Percentiles rank a stretch among this genome's conserved stretches.
phyloP scores from a whole-genome alignment of 2,113 vertebrate species.

The Centrocercus urophasianus region DNA sequence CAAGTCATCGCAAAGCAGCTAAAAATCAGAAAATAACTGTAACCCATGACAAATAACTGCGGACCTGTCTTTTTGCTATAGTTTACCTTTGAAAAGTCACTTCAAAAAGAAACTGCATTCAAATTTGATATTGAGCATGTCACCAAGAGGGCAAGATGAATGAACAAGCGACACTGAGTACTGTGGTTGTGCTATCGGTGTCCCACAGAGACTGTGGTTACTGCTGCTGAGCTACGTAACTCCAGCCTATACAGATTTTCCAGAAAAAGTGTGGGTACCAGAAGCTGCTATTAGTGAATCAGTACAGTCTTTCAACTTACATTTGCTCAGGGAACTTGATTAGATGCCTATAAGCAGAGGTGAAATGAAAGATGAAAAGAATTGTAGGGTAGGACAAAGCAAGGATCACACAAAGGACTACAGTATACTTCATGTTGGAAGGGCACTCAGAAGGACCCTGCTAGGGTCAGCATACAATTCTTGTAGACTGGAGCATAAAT shows the following conservation, averaged over 20 bases:
- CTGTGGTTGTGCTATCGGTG: neutral
- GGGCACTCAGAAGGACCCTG: neutral
- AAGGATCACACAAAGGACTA: neutral
- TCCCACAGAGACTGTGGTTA: neutral
- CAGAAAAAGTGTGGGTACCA: neutral
- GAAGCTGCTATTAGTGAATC: neutral
- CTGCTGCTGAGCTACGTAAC: neutral
- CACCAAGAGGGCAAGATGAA: neutral
- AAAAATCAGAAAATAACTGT: neutral
- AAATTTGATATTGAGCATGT: neutral
- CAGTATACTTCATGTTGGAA: neutral
- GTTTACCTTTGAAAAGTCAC: neutral
- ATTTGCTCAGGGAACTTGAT: neutral
- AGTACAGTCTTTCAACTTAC: fast-evolving
- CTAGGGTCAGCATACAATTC: neutral
- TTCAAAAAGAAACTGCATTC: neutral
- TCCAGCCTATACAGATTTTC: neutral
- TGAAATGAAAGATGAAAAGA: neutral
- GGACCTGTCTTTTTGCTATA: neutral
- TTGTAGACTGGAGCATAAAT: neutral
- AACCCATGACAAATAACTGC: neutral
- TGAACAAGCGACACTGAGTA: neutral
- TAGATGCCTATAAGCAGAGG: neutral
- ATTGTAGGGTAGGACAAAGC: neutral
- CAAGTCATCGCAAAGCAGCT: neutral